Base-by-base conservation (phyloP, 2,113 vertebrate genomes). In the Anas platyrhynchos region DNA sequence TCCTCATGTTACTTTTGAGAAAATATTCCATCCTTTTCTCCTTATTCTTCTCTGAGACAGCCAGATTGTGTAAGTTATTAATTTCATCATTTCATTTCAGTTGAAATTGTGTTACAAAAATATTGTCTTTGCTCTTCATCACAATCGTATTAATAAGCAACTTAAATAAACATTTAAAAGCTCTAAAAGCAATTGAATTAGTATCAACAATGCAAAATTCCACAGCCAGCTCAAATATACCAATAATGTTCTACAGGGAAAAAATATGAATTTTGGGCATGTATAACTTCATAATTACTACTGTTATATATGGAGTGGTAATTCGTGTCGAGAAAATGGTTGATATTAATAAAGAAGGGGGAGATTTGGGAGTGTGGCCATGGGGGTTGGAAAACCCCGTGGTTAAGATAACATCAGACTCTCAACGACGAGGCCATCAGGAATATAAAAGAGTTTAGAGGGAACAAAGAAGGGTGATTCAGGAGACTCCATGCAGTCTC, bases 211-310 rank as follows among this genome's bases (percentile, higher is more conserved):
- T 34, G 8, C 2, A 87, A 82, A 92, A 59, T 43, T 72, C 11
- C 63, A 5, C 25, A 41, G 5, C 7, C 4, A 44, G 50, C 22
- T 76, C 38, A 86, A 86, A 71, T 29, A 62, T 88, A 18, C 5
- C 1, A 71, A 1, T 43, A 50, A 67, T 0, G 0, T 4, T 74
- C 63, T 75, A 2, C 9, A 50, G 3, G 17, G 32, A 7, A 63
- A 71, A 71, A 81, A 41, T 7, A 1, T 5, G 11, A 71, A 10
- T 84, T 89, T 83, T 61, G 3, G 21, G 27, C 20, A 23, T 31
- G 9, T 27, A 10, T 8, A 31, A 41, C 54, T 74, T 85, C 13
- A 63, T 22, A 44, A 63, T 41, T 41, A 41, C 41, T 41, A 41
- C 38, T 41, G 38, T 41, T 41, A 41, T 11, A 41, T 41, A 41